Evolutionary conservation across 92 coral and sea anemone species (phyloP), one percentile per base, ranked within the genome.

Genomic region (Plumapathes pennacea): DNA sequence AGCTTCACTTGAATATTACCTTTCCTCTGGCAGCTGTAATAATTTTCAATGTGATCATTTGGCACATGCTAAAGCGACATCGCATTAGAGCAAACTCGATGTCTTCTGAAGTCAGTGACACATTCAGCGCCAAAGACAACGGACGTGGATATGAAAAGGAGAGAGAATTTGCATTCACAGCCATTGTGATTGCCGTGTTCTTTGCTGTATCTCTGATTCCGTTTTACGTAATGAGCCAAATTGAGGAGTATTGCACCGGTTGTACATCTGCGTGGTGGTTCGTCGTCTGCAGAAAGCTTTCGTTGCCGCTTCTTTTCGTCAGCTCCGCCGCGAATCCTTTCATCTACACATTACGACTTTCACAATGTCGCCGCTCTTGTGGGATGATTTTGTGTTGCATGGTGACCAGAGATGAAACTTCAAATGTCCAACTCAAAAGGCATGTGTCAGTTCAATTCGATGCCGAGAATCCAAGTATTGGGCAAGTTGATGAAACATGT

Each of bases 1-100:
- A 65, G 27, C 29, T 65, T 17, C 72, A 65, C 42, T 30, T 65
- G 41, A 65, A 65, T 54, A 38, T 65, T 60, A 38, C 62, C 14
- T 41, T 65, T 28, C 72, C 72, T 22, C 53, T 65, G n/a, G 21
- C 42, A 4, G 52, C 72, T 2, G 72, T 52, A 17, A 2, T 65
- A 5, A 38, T 52, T 39, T 29, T 53, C 41, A 65, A 65, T 38
- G 39, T 65, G 6, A 32, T 23, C 7, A 23, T 65, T 1, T 52
- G 50, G 7, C 29, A 24, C 4, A 28, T 50, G 12, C 18, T 65
- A 17, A 60, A 47, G 9, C 2, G 31, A 1, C 20, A 52, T 38
- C 40, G n/a, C 8, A 34, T 34, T 34, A 28, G 72, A 37, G 39
- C 62, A 3, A 39, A 44, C 11, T 65, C 62, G 0, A 52, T 28